Conservation (phyloP, 35 echinoderm and acorn worm genomes). For the Heliocidaris erythrogramma region DNA sequence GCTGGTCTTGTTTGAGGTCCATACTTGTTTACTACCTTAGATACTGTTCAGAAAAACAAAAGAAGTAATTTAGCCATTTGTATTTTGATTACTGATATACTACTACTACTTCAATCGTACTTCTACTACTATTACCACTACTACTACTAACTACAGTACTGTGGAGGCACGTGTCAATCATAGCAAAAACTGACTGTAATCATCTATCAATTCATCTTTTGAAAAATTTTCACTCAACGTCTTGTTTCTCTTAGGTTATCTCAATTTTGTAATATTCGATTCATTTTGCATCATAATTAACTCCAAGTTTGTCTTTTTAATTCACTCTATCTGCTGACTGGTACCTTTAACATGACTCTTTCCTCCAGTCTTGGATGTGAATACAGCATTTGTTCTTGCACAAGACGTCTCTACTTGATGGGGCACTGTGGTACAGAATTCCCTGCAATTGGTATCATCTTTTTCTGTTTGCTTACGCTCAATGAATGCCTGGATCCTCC, state of each 20-base stretch:
- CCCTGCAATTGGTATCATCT: conserved; percentile 75
- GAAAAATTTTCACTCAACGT: not conserved
- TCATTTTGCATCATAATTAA: not conserved
- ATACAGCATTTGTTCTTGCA: conserved; percentile 85
- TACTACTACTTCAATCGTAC: not conserved
- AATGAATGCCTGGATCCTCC: conserved; percentile 89
- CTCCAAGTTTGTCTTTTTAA: not conserved
- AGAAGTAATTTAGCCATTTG: not conserved
- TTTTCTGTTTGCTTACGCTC: conserved; percentile 82
- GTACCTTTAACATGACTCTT: conserved; percentile 96
- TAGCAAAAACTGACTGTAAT: not conserved
- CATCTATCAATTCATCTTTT: not conserved
- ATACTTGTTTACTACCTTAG: conserved; percentile 74
- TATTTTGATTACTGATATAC: not conserved
- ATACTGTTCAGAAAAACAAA: conserved; percentile 63
- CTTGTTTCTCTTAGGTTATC: not conserved
- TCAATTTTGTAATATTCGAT: not conserved
- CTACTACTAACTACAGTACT: not conserved
- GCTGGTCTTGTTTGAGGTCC: conserved; percentile 90
- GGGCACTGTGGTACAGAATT: conserved; percentile 64
- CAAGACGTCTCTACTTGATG: conserved; percentile 48
- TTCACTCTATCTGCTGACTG: not conserved
- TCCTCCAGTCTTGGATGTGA: conserved; percentile 60
- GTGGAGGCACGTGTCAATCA: not conserved
- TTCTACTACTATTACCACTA: not conserved